These are phyloP conservation scores for Mythimna ferrago DNA, from an alignment of 2,888 invertebrate genomes.

Conservation along the genomic window DNA sequence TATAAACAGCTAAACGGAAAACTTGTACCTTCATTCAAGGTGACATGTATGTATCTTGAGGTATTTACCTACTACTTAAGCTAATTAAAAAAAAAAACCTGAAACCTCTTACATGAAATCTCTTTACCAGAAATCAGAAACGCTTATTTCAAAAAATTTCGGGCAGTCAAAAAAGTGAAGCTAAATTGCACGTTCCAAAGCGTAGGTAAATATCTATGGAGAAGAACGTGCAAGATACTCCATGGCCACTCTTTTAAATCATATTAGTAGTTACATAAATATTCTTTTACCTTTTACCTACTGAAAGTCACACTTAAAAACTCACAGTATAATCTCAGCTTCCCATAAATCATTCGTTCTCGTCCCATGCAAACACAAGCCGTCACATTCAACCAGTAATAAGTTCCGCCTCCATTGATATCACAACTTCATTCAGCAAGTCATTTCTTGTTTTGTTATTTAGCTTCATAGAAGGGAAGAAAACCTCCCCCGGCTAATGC, in stretches of 20 bases:
- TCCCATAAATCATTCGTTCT: neutral
- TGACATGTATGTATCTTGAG: too few relatives aligned
- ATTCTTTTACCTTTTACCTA: neutral
- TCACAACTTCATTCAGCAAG: constrained; percentile 55
- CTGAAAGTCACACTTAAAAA: neutral
- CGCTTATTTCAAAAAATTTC: too few relatives aligned
- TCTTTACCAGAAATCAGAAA: neutral
- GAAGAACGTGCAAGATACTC: too few relatives aligned
- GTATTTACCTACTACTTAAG: too few relatives aligned
- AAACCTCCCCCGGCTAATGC: constrained; percentile 62
- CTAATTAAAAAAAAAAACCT: too few relatives aligned
- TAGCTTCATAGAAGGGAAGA: constrained; percentile 53
- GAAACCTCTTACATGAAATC: neutral
- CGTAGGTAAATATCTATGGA: too few relatives aligned
- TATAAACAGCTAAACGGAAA: too few relatives aligned
- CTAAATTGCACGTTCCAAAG: too few relatives aligned
- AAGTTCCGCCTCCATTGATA: constrained; percentile 58
- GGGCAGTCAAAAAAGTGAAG: too few relatives aligned
- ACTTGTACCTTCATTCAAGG: too few relatives aligned
- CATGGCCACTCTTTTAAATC: too few relatives aligned
- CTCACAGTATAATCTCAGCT: neutral
- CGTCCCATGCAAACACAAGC: constrained; percentile 10
- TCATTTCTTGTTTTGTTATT: constrained; percentile 68
- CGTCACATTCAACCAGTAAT: constrained; percentile 41
- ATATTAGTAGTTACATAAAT: too few relatives aligned